Conservation (phyloP, 2,113 vertebrate species). For the Nestor notabilis region DNA sequence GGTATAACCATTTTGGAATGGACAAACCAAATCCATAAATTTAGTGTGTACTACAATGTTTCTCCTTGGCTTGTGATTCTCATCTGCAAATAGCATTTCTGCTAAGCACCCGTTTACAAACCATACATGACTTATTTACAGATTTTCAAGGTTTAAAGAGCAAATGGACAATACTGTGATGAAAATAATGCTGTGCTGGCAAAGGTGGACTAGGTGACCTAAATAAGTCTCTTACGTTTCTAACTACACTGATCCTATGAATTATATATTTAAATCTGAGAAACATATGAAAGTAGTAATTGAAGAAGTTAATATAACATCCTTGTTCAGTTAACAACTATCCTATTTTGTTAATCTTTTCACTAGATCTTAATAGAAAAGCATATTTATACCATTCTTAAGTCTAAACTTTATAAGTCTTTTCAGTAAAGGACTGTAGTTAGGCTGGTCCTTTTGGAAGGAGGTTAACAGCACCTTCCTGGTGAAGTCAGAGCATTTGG, state of each 20-base stretch:
- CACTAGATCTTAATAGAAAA: neutral
- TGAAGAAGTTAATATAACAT: neutral
- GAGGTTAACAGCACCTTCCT: neutral
- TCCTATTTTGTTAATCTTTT: neutral
- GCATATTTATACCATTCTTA: neutral
- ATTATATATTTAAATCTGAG: neutral
- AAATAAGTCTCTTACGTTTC: neutral
- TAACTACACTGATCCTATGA: neutral
- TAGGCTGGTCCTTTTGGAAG: neutral
- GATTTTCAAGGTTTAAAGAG: slow-evolving; percentile 22
- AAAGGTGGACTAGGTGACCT: neutral
- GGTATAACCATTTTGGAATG: neutral
- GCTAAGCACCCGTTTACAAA: neutral
- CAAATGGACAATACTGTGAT: neutral
- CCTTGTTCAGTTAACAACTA: neutral
- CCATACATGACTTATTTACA: neutral
- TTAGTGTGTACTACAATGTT: neutral
- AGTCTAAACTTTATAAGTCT: neutral
- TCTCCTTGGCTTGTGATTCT: neutral
- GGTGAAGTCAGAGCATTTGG: neutral
- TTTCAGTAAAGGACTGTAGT: neutral
- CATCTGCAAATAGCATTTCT: slow-evolving; percentile 19
- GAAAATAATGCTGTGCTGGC: neutral
- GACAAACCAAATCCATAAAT: neutral
- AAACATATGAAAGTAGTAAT: neutral